Evolutionary conservation across 2,888 invertebrate genomes (phyloP), one percentile per base, ranked within the genome.

Genomic region (Cephus pulcher): DNA sequence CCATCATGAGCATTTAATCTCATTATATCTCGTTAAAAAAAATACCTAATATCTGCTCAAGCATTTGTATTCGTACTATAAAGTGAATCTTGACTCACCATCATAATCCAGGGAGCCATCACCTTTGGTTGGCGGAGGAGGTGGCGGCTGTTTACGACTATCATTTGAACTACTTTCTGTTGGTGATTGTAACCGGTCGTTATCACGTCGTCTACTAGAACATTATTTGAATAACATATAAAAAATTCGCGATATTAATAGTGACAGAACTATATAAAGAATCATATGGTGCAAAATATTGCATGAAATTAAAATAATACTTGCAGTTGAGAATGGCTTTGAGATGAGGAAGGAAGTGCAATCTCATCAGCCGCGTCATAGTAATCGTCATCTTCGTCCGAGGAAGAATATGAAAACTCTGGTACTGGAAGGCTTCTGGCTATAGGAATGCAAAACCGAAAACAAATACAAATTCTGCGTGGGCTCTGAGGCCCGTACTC

Each of bases 371-470:
- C 96, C 9, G 97, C 98, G 93, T 99, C 99, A 91, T 95, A 99
- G 92, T 97, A 98, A 92, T 98, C 97, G 79, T 99, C 98, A 90
- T 98, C 97, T 79, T 97, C 97, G 91, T 99, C 99, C 40, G 98
- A 98, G 88, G 98, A 98, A n/a, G 98, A 99, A 92, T 98, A 99
- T 1, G 98, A 98, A 80, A 96, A 97, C 89, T 97, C 97, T 73
- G 98, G 98, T 34, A 97, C 96, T 79, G 95, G 93, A 80, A 95
- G 93, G 79, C 95, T 94, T 92, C 94, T 94, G 80, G 93, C 92
- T 82, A 84, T 84, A 82, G 23, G 9, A 56, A 9, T 56, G 23
- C 1, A 56, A 56, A 2, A 6, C 23, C 9, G 9, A 56, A 56
- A 23, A 56, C 23, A 56, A 56, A 56, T 56, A 23, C 9, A 56